Evolutionary conservation across 2,888 invertebrate species (phyloP).

Genomic region (Anthophora plumipes): DNA sequence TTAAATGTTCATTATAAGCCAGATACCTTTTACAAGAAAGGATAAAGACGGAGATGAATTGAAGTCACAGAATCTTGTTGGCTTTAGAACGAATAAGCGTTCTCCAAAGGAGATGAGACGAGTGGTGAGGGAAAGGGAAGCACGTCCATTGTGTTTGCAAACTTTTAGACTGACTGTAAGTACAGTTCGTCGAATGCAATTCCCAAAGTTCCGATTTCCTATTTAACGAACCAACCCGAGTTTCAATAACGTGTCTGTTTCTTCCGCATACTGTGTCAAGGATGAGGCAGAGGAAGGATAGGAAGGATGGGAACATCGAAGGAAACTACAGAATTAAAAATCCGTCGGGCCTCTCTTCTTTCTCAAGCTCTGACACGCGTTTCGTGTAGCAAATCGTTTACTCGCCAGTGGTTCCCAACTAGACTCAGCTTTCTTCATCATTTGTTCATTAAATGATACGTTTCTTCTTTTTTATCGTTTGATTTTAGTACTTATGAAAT

Average conservation of each 20-base stretch:
- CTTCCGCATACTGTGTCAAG: constrained; percentile 46
- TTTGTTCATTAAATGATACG: too few species aligned
- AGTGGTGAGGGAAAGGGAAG: not conserved
- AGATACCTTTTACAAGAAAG: too few species aligned
- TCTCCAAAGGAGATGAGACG: not conserved
- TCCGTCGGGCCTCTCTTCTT: not conserved
- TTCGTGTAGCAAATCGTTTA: not conserved
- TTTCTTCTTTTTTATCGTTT: too few species aligned
- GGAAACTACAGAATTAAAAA: constrained; percentile 36
- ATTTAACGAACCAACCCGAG: constrained; percentile 37
- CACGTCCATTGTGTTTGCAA: constrained; percentile 36
- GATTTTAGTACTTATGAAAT: too few species aligned
- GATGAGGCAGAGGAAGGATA: not conserved
- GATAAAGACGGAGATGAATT: too few species aligned
- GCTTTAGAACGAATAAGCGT: constrained; percentile 9
- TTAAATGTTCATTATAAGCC: too few species aligned
- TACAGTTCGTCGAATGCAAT: constrained; percentile 31
- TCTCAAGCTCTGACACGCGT: not conserved
- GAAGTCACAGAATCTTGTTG: constrained; percentile 21
- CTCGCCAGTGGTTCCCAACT: not conserved
- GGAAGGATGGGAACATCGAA: not conserved
- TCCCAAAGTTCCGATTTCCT: constrained; percentile 46
- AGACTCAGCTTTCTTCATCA: not conserved
- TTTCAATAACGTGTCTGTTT: constrained; percentile 43
- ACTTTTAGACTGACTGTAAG: constrained; percentile 12